Conservation (phyloP, 2,113 vertebrate genomes). For the Anseranas semipalmata region DNA sequence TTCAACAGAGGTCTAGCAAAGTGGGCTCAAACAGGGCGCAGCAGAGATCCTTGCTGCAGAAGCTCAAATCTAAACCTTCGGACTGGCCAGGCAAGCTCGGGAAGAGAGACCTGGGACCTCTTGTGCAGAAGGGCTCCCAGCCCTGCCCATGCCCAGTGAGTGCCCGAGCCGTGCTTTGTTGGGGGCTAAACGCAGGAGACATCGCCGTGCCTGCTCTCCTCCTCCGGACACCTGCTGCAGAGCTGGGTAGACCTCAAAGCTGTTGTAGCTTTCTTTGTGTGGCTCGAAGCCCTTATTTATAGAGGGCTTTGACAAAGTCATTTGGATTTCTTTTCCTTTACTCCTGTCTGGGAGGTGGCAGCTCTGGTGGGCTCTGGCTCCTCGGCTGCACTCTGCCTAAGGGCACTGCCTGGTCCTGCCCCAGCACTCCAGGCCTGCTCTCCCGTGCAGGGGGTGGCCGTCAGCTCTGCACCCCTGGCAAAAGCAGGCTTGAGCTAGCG, state of each 20-base stretch:
- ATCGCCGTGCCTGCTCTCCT: neutral
- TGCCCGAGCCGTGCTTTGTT: neutral
- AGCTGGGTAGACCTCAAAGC: neutral
- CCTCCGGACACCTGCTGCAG: neutral
- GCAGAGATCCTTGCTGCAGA: neutral
- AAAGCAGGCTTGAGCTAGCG: neutral
- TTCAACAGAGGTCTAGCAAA: neutral
- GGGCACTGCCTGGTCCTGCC: neutral
- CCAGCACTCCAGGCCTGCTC: neutral
- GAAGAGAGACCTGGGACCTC: neutral
- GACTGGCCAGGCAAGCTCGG: neutral
- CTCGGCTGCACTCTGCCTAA: neutral
- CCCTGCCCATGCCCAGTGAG: too few species aligned
- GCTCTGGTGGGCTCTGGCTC: neutral
- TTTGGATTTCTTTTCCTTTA: neutral
- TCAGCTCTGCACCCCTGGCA: neutral
- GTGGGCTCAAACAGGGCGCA: too few species aligned
- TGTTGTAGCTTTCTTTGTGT: neutral
- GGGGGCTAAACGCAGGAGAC: neutral
- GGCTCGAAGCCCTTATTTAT: neutral
- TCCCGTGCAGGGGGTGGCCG: fast-evolving
- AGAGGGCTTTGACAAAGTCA: neutral
- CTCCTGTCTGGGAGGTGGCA: neutral
- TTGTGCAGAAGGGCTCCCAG: too few species aligned
- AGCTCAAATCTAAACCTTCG: neutral